These are phyloP conservation scores for Amphipoea oculea DNA, from an alignment of 2,888 invertebrate species.

Conservation along the genomic window DNA sequence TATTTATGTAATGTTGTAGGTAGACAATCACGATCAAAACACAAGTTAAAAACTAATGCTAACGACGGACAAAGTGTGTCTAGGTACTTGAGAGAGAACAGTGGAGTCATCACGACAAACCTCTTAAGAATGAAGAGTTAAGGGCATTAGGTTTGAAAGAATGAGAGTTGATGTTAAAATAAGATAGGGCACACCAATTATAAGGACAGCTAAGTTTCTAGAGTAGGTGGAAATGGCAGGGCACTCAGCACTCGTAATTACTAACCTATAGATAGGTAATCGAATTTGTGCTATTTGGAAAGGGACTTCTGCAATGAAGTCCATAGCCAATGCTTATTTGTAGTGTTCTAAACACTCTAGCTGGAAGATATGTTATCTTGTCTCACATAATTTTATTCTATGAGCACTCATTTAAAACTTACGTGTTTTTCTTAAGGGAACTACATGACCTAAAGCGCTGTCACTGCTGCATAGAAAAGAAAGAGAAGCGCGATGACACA, in stretches of 20 bases:
- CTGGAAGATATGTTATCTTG: background rate
- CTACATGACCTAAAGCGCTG: no score
- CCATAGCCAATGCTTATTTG: background rate
- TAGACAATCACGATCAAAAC: background rate
- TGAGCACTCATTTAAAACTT: background rate
- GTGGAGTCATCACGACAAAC: constrained; percentile 2
- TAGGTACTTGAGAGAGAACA: constrained; percentile 16
- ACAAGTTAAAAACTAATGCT: background rate
- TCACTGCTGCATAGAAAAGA: no score
- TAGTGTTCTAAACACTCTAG: no score
- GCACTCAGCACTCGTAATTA: background rate
- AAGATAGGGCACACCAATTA: constrained; percentile 48
- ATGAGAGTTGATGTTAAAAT: constrained; percentile 35
- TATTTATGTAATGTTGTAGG: background rate
- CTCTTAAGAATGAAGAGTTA: constrained; percentile 27
- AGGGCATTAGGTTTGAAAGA: constrained; percentile 18
- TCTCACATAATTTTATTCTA: background rate
- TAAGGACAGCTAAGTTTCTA: background rate
- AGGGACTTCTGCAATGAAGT: background rate
- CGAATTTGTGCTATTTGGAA: background rate
- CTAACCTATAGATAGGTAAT: background rate
- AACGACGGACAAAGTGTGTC: constrained; percentile 1
- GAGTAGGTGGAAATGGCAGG: constrained; percentile 8
- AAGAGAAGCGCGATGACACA: no score
- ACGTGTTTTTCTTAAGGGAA: background rate